These are phyloP conservation scores for Phalanger gymnotis DNA, from an alignment of 2,797 vertebrate species.

Conservation along the genomic window DNA sequence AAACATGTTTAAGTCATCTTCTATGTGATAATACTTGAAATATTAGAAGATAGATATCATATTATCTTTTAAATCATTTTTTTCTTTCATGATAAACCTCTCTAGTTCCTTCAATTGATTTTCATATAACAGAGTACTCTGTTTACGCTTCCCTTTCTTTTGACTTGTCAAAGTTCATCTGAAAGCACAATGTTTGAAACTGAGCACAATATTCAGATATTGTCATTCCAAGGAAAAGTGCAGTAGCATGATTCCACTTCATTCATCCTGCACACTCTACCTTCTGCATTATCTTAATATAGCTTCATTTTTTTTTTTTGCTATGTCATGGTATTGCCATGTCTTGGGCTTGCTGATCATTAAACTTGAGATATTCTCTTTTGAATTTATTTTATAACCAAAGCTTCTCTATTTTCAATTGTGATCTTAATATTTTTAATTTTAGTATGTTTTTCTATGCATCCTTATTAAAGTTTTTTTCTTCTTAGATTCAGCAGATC, in stretches of 20 bases:
- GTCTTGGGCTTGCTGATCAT: neutral
- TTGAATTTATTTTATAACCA: neutral
- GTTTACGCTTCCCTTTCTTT: neutral
- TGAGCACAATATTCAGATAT: too few species aligned
- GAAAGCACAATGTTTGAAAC: too few species aligned
- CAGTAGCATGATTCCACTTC: neutral
- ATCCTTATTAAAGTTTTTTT: too few species aligned
- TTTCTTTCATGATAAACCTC: neutral
- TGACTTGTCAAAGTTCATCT: neutral
- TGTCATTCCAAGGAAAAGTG: neutral
- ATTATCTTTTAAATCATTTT: neutral
- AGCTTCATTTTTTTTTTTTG: neutral
- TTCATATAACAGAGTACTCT: neutral
- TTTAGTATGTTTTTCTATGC: neutral
- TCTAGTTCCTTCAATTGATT: neutral
- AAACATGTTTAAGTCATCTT: neutral
- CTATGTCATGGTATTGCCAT: neutral
- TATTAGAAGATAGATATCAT: neutral
- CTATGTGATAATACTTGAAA: neutral
- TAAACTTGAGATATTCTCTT: neutral
- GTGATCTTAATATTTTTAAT: neutral
- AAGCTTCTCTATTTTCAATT: neutral
- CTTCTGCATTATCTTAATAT: neutral
- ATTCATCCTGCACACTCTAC: neutral
- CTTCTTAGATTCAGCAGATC: neutral